Evolutionary conservation across 2,888 invertebrate species (phyloP).

Genomic region (Callyntrura guangdongensis): DNA sequence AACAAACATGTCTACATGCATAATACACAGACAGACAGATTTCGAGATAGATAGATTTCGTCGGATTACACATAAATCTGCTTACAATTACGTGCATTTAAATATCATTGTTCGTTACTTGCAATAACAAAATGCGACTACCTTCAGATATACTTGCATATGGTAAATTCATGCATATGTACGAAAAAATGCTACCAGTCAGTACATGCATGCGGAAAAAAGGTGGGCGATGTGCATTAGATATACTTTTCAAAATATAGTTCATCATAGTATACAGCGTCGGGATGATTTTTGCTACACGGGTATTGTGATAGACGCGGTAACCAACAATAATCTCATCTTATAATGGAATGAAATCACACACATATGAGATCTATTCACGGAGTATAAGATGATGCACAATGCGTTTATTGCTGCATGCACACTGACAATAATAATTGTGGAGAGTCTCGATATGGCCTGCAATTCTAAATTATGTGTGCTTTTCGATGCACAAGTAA

Average conservation of each 20-base stretch:
- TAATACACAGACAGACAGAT: no score
- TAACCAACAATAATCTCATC: neutral
- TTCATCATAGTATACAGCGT: neutral
- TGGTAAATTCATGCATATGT: no score
- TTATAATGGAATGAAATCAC: no score
- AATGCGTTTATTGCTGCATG: neutral
- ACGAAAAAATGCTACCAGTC: conserved; percentile 5
- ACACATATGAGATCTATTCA: neutral
- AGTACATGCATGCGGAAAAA: neutral
- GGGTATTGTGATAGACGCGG: neutral
- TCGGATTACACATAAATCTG: no score
- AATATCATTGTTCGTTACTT: no score
- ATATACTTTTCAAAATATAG: neutral
- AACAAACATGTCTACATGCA: conserved; percentile 7
- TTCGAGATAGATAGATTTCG: no score
- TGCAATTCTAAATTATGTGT: no score
- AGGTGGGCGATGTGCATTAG: neutral
- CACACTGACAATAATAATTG: neutral
- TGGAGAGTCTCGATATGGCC: no score
- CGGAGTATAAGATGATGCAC: neutral
- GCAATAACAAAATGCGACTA: no score
- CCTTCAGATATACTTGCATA: neutral
- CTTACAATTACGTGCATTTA: no score
- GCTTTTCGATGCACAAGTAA: no score
- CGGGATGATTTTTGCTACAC: neutral